A percentile compares a stretch with the other conserved stretches of the same genome.
These are phyloP conservation scores for Porphyrio hochstetteri DNA, from an alignment of 2,113 vertebrate species.

Conservation along the genomic window DNA sequence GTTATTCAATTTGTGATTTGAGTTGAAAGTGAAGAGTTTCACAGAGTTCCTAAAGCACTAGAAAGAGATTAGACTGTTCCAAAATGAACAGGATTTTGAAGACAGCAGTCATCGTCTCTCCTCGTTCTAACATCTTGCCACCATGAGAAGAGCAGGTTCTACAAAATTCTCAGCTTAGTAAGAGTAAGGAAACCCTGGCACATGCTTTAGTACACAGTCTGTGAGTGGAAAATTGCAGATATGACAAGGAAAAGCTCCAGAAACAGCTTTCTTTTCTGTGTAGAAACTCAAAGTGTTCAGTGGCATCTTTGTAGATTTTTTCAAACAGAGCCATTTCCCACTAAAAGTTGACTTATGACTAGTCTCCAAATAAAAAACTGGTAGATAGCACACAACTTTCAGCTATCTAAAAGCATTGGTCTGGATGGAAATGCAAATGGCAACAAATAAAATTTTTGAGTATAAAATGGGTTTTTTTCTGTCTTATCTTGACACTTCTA, in stretches of 20 bases:
- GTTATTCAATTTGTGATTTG: neutral
- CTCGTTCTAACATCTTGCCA: neutral
- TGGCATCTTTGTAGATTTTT: neutral
- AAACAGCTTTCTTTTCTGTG: neutral
- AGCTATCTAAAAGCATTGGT: neutral
- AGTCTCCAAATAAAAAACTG: neutral
- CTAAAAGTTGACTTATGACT: neutral
- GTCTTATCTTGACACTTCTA: neutral
- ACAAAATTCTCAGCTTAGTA: neutral
- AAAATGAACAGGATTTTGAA: neutral
- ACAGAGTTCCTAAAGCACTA: neutral
- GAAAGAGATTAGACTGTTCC: neutral
- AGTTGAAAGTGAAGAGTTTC: neutral
- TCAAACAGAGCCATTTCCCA: neutral
- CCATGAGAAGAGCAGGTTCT: neutral
- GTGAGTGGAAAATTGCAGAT: neutral
- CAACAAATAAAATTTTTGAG: neutral
- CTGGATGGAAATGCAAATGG: neutral
- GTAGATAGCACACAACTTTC: neutral
- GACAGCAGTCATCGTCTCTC: neutral
- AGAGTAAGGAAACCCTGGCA: neutral
- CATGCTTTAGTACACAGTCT: rapidly evolving
- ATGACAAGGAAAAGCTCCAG: neutral
- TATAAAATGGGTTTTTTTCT: neutral
- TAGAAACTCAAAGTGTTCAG: neutral